phyloP scores from a whole-genome alignment of 1,140 invertebrate genomes.

The Trichomalopsis sarcophagae region DNA sequence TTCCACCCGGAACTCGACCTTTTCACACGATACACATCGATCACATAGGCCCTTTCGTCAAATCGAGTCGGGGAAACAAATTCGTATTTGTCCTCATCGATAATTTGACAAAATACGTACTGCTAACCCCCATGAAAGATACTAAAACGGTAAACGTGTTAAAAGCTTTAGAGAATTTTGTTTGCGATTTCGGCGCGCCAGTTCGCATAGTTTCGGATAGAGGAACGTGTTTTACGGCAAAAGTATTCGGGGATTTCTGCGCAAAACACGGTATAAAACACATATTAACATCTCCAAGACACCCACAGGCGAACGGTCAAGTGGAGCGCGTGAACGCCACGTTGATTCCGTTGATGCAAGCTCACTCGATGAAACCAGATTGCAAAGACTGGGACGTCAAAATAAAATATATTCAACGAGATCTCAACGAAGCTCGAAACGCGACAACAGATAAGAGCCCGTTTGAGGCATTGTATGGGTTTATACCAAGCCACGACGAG shows the following conservation, averaged over 20 bases:
- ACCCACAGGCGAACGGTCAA: constrained; percentile 47
- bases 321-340: constrained; percentile 40
- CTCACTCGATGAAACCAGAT: not conserved
- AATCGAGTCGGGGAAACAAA: not conserved
- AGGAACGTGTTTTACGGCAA: constrained; percentile 43
- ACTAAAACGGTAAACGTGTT: too few relatives aligned
- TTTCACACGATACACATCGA: constrained; percentile 22
- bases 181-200: too few relatives aligned
- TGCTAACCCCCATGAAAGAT: too few relatives aligned
- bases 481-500: constrained; percentile 6
- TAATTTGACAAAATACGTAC: too few relatives aligned
- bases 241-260: constrained; percentile 30
- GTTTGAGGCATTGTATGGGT: constrained; percentile 44
- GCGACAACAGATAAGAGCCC: constrained; percentile 40
- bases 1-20: constrained; percentile 10
- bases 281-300: constrained; percentile 37
- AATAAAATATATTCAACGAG: constrained; percentile 25
- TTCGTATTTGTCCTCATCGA: constrained; percentile 10
- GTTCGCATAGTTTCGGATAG: constrained; percentile 43
- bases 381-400: constrained; percentile 32
- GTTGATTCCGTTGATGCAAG: constrained; percentile 32
- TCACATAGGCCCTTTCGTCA: constrained; percentile 21
- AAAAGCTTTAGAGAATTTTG: not conserved
- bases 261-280: constrained; percentile 38
- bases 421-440: constrained; percentile 39